Evolutionary conservation across 1,140 invertebrate species (phyloP), one percentile per base, ranked within the genome.

Genomic region (Archegozetes longisetosus): DNA sequence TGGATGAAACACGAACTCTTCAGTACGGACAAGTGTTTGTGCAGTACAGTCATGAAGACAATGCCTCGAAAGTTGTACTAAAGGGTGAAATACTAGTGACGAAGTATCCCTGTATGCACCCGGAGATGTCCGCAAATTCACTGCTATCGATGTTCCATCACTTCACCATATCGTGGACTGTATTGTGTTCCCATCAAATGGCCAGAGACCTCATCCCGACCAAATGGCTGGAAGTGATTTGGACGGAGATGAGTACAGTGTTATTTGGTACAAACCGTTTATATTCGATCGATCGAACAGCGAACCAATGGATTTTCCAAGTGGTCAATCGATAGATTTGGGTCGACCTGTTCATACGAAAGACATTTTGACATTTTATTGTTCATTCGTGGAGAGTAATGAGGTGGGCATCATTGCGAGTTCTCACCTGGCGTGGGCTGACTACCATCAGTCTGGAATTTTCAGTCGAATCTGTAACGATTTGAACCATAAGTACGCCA

Each of bases 271-370:
- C 28, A 32, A 52, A 27, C 53, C 63, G 23, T 26, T 65, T 6
- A 49, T 61, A 24, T 65, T 65, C 51, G 2, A 49, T 1, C 29
- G 32, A 22, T 6, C 22, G 26, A 74, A 68, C 52, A 64, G 65
- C 51, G 51, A 62, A 20, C 65, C 73, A 1, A 71, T 72, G 65
- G 40, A 64, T 40, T 72, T 67, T 61, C 69, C 72, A 9, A 24
- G 22, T 27, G 55, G 28, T 24, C n/a, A 20, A 23, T 4, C 50
- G 1, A 28, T 55, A 25, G 51, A 32, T 22, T 23, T 26, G 13
- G 25, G n/a, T 14, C 23, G 32, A 28, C 32, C 57, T 49, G 26
- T 66, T 25, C 58, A 32, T 20, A 46, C 55, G n/a, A 46, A 28
- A 12, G 64, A 72, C 54, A 69, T 69, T 62, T 55, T 66, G 25